Evolutionary conservation across 2,888 invertebrate genomes (phyloP), one percentile per base, ranked within the genome.

Genomic region (Diarsia brunnea): DNA sequence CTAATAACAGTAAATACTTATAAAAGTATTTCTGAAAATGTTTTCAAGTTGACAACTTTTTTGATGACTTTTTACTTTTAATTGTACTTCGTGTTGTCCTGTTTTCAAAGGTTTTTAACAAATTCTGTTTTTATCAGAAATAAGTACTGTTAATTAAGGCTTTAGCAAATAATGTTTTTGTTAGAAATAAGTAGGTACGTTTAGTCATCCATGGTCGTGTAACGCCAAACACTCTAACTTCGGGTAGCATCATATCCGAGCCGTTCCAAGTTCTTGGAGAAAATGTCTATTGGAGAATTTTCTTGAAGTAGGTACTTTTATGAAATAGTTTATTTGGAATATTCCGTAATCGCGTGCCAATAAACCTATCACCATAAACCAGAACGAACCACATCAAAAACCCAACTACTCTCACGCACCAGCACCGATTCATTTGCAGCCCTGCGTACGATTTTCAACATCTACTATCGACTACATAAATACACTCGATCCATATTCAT

Each of bases 401-500:
- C 45, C 21, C 43, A 5, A 43, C 51, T 58, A 14, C 51, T 24
- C 47, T 38, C n/a, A 27, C 21, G 24, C 47, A 61, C 24, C 47
- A 58, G 49, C 47, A 49, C 24, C 85, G 69, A 83, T 82, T 85
- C 85, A 83, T 85, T 85, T 83, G 70, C 82, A 85, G 78, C 78
- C 83, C 83, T 85, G 64, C 85, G 55, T 67, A 70, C 85, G 75
- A 84, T 82, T 78, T 84, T 82, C 79, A 79, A 72, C 77, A 69
- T 71, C 84, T 69, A 84, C 73, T 81, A 81, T 75, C 73, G 76
- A 75, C 80, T 80, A 86, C 86, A 88, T 89, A 87, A 90, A 83
- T 82, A 85, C 84, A 73, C 81, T 84, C 87, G 87, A 93, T 95
- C 92, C 94, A 95, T 95, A 95, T 95, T 95, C 95, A 95, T 94